Evolutionary conservation across 2,888 invertebrate genomes (phyloP), one percentile per base, ranked within the genome.

Genomic region (Chironomus tentans): DNA sequence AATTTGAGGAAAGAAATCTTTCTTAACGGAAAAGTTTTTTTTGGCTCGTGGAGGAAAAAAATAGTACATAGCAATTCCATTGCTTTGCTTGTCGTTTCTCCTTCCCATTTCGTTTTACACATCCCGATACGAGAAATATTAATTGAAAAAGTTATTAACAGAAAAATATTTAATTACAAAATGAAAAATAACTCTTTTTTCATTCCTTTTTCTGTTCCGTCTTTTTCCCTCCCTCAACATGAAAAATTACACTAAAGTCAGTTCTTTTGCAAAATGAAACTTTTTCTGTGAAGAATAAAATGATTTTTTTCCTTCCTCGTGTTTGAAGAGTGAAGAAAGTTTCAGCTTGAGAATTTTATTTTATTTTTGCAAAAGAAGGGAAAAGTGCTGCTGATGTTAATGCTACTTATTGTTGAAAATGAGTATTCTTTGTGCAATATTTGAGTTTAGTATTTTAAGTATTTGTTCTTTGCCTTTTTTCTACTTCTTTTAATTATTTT

Each of bases 131-230:
- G 74, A 74, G 47, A 74, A 74, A 74, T 74, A 74, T 74, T 74
- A 74, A 74, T 74, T 74, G 74, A 74, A 74, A 74, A 74, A 74
- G 74, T 74, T 74, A 74, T 74, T 71, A 71, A 71, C 71, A 71
- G 71, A 71, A 71, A 71, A 71, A 71, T 71, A 71, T 62, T 74
- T 74, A 74, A 74, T 74, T 74, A 74, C 74, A 68, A 74, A 65
- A 74, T 74, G 74, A 74, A 74, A 74, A 74, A 62, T 74, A 71
- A 71, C 61, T 71, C 71, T 71, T 71, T 71, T 71, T 38, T 47
- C 21, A n/a, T 12, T 69, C 38, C 48, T 50, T 47, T 15, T 22
- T 50, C 50, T 47, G 46, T 22, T 22, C 3, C 62, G 21, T 28
- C 62, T 21, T 65, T 65, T 12, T 65, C 71, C 61, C 18, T 18